Evolutionary conservation across 2,888 invertebrate genomes (phyloP).

Genomic region (Drosophila niveifrons): DNA sequence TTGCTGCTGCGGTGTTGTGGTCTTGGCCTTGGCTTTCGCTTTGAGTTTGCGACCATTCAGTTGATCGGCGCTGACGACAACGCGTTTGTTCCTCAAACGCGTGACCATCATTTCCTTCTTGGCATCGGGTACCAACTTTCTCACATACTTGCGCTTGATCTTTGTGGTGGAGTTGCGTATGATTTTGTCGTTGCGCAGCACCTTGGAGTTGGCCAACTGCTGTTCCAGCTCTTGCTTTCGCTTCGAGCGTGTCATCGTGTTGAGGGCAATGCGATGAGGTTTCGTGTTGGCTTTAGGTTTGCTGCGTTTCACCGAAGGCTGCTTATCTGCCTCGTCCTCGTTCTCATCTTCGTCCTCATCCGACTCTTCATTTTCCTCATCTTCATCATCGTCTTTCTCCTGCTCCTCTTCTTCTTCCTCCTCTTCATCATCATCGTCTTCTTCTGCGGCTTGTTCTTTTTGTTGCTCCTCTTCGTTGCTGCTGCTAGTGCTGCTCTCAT

Average conservation of each 20-base stretch:
- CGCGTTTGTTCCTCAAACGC: constrained; percentile 71
- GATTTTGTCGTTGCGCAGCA: constrained; percentile 84
- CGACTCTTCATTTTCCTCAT: constrained; percentile 18
- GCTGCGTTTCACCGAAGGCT: background rate
- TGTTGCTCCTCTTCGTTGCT: constrained; percentile 30
- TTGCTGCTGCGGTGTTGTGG: constrained; percentile 78
- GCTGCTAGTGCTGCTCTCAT: constrained; percentile 23
- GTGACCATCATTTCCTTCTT: constrained; percentile 75
- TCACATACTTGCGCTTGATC: constrained; percentile 82
- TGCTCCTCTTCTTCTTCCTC: background rate
- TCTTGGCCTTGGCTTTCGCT: constrained; percentile 85
- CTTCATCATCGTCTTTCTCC: constrained; percentile 1
- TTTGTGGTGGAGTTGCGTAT: constrained; percentile 82
- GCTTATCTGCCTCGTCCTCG: background rate
- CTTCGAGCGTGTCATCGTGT: constrained; percentile 85
- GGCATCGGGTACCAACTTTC: constrained; percentile 69
- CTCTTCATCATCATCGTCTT: constrained; percentile 7
- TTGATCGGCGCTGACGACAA: constrained; percentile 47
- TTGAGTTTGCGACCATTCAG: constrained; percentile 77
- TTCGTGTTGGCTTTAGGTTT: constrained; percentile 15
- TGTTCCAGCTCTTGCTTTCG: constrained; percentile 83
- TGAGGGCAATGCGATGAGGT: constrained; percentile 67
- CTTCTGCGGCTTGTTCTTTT: background rate
- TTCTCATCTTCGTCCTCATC: constrained; percentile 1
- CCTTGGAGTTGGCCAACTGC: constrained; percentile 84